A percentile compares a stretch with the other conserved stretches of the same genome.
These are phyloP conservation scores for Corythornis madagascariensis DNA, from an alignment of 2,113 vertebrate species.

Conservation along the genomic window DNA sequence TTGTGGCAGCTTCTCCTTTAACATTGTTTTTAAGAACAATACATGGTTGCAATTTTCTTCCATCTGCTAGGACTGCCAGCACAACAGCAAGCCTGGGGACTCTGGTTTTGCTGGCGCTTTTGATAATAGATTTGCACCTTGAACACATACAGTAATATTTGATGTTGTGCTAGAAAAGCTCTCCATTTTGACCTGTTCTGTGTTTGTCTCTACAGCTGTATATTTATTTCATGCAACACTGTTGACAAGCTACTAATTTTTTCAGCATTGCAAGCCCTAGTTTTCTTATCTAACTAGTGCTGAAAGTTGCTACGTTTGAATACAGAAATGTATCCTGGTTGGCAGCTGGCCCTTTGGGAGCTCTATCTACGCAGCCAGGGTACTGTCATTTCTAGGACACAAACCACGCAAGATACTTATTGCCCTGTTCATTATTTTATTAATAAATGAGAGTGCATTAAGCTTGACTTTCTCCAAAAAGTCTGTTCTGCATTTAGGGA, in stretches of 20 bases:
- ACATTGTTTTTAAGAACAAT: slow-evolving; percentile 29
- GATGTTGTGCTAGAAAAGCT: background rate
- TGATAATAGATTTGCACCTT: background rate
- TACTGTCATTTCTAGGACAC: background rate
- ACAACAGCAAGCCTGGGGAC: background rate
- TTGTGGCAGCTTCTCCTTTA: background rate
- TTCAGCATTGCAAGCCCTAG: background rate
- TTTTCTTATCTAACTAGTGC: background rate
- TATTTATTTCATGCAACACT: background rate
- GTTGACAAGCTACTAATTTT: background rate
- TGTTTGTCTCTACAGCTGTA: background rate
- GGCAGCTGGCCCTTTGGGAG: background rate
- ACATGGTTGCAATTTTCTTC: slow-evolving; percentile 12
- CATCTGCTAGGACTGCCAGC: background rate
- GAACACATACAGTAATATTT: background rate
- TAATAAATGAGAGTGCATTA: background rate
- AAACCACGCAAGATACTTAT: rapidly evolving
- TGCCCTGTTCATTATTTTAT: background rate
- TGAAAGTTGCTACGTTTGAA: background rate
- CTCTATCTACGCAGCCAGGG: background rate
- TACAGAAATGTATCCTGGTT: background rate
- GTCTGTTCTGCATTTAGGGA: background rate
- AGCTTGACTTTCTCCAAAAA: background rate
- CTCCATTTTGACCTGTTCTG: background rate
- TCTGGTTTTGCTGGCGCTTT: background rate